A percentile compares a stretch with the other conserved stretches of the same genome.
Evolutionary conservation across 2,113 vertebrate species (phyloP).

Genomic region (Pleuronectes platessa): DNA sequence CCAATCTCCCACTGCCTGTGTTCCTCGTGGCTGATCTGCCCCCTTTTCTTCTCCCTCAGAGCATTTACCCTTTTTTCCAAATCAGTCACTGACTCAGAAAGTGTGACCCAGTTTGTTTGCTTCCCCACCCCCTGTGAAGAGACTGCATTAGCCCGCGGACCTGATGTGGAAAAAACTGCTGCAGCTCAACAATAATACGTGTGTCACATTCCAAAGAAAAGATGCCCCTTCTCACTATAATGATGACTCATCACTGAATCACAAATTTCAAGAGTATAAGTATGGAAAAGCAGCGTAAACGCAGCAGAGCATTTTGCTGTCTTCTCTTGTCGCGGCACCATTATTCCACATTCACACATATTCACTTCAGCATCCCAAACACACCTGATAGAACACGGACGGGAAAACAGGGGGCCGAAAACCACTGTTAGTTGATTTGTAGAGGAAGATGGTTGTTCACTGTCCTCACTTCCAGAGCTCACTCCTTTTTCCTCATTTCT

Average conservation of each 20-base stretch:
- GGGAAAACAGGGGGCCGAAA: background rate
- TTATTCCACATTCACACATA: background rate
- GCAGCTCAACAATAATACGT: conserved; percentile 27
- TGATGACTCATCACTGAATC: conserved; percentile 47
- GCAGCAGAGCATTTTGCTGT: too few species aligned
- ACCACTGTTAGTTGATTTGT: background rate
- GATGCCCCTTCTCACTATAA: background rate
- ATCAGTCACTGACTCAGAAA: conserved; percentile 69
- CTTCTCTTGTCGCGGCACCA: background rate
- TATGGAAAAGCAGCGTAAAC: background rate
- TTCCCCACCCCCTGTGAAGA: conserved; percentile 53
- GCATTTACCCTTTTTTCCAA: conserved; percentile 46
- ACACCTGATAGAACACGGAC: too few species aligned
- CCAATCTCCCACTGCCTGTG: conserved; percentile 17
- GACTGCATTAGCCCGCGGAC: conserved; percentile 37
- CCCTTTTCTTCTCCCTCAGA: conserved; percentile 25
- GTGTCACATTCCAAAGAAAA: conserved; percentile 2
- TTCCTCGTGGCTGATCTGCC: conserved; percentile 5
- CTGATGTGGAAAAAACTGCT: conserved; percentile 57
- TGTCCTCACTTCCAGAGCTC: conserved; percentile 21
- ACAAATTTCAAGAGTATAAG: background rate
- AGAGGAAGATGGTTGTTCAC: conserved; percentile 8
- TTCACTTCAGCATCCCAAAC: background rate
- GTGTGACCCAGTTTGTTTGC: conserved; percentile 69
- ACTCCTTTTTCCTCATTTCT: background rate